phyloP scores from a whole-genome alignment of 1,140 invertebrate species.

The Paralvinella palmiformis region DNA sequence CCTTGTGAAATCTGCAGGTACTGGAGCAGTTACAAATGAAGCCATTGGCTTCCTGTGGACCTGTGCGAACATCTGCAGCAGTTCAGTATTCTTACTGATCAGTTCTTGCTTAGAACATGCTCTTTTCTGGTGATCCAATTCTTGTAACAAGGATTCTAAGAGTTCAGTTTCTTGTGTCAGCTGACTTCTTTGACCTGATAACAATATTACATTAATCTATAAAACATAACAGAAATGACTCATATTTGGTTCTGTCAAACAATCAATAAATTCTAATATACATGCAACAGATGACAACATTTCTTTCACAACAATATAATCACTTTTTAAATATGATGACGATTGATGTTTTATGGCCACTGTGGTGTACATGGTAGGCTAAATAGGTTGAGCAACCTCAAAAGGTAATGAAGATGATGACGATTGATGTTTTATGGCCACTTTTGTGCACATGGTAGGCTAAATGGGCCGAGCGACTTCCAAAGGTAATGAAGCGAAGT shows the following conservation, averaged over 20 bases:
- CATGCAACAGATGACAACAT: background rate
- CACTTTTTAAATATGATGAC: too few relatives aligned
- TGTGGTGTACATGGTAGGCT: too few relatives aligned
- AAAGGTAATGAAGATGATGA: too few relatives aligned
- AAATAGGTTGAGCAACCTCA: too few relatives aligned
- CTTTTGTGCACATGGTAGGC: too few relatives aligned
- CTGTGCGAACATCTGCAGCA: constrained; percentile 76
- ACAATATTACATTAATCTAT: too few relatives aligned
- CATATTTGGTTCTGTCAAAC: background rate
- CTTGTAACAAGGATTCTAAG: constrained; percentile 75
- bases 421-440: too few relatives aligned
- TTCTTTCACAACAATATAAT: background rate
- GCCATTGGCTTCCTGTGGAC: constrained; percentile 74
- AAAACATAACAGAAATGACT: constrained; percentile 12
- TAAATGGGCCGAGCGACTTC: too few relatives aligned
- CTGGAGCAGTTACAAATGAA: constrained; percentile 80
- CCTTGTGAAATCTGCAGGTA: constrained; percentile 85
- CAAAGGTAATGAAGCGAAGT: too few relatives aligned
- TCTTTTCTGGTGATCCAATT: constrained; percentile 74
- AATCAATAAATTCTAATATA: background rate
- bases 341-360: too few relatives aligned
- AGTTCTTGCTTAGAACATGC: constrained; percentile 71
- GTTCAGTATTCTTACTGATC: constrained; percentile 70
- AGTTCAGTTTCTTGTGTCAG: constrained; percentile 75
- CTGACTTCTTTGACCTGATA: constrained; percentile 70